Base-by-base conservation (phyloP, 1,140 invertebrate genomes). In the Aphidius ervi region DNA sequence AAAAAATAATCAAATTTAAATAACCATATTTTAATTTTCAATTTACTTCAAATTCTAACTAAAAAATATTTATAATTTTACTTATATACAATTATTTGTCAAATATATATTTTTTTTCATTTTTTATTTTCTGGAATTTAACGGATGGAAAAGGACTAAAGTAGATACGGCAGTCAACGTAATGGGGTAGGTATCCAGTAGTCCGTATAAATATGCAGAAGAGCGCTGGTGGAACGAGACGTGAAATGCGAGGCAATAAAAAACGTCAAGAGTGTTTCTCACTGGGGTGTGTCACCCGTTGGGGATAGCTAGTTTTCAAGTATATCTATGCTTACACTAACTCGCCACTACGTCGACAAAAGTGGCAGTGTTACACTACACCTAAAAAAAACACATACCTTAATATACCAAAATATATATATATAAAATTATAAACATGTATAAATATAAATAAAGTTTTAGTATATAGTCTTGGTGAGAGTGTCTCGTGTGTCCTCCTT, bases 221-320 rank as follows among this genome's bases (percentile, higher is more conserved):
- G 69, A 72, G 71, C 50, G 49, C 20, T 6, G 70, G 69, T 73
- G 68, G 72, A 65, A 69, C 64, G 60, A 58, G 71, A 70, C 69
- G 68, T 75, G 69, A 76, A 77, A 77, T 77, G 74, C 68, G 70
- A 70, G 58, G 73, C 74, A 75, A 75, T 77, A 76, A 76, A 77
- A 76, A 72, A 65, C 68, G 69, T 69, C 74, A 73, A 74, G 68
- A 76, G 73, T 74, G 75, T 76, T 74, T 76, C 66, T 66, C 68
- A 59, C 67, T 64, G 71, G 67, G 69, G 67, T 70, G 71, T 70
- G 64, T 70, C 68, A 67, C 48, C 59, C 56, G 53, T 31, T 31
- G 53, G 57, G 56, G 45, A 59, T 46, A 54, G 50, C 46, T 42
- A 56, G 41, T 37, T 42, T 54, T n/a, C 42, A 54, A 37, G 40